Conservation (phyloP, 2,888 invertebrate genomes). For the Malthinus seriepunctatus region DNA sequence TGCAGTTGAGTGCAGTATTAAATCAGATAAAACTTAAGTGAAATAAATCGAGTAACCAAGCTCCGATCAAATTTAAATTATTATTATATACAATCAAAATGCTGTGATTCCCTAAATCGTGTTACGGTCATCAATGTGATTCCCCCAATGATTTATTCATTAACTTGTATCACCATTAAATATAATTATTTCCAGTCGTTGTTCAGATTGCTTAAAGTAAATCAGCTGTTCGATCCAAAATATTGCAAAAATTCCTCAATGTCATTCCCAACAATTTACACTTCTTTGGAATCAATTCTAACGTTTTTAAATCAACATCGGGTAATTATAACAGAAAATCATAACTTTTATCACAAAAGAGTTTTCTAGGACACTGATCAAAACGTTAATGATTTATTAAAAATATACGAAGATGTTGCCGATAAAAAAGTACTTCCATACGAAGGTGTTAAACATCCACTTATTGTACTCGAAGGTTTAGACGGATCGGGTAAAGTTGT, state of each 20-base stretch:
- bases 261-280: constrained; percentile 26
- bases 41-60: too few relatives aligned
- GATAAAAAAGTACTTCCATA: constrained; percentile 16
- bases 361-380: constrained; percentile 37
- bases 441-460: constrained; percentile 41
- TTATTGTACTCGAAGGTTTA: constrained; percentile 56
- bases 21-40: too few relatives aligned
- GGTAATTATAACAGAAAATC: constrained; percentile 22
- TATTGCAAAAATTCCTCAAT: background rate
- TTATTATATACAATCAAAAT: too few relatives aligned
- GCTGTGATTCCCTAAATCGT: too few relatives aligned
- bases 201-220: background rate
- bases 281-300: constrained; percentile 36
- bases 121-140: too few relatives aligned
- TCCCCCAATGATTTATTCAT: too few relatives aligned
- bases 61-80: too few relatives aligned
- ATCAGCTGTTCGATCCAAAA: background rate
- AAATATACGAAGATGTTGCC: constrained; percentile 40
- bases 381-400: constrained; percentile 41
- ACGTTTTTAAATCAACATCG: constrained; percentile 34
- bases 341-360: background rate
- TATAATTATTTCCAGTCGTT: background rate
- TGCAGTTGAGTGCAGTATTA: too few relatives aligned
- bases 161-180: too few relatives aligned
- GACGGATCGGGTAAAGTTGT: constrained; percentile 52